Evolutionary conservation across 2,113 vertebrate genomes (phyloP), one percentile per base, ranked within the genome.

Genomic region (Sebastes schlegelii): DNA sequence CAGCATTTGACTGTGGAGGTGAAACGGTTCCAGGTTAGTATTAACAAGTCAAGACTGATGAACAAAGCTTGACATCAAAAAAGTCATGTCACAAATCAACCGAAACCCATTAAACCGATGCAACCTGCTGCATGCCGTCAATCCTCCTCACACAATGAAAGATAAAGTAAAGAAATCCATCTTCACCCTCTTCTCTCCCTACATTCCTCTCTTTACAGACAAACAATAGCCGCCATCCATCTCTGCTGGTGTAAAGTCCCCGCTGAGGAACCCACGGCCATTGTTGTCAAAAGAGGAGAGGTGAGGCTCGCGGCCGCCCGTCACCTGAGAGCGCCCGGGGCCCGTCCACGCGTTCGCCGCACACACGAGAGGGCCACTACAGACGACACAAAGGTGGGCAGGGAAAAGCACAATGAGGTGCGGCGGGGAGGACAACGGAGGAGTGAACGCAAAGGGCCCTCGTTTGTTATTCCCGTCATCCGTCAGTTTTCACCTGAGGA

Each of bases 311-410:
- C 70, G 68, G 87, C 82, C 66, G 65, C 72, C 68, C 51, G 84
- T 92, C 93, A 94, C 93, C 91, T 92, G 92, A 93, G 89, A 87
- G 64, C 16, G 66, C 87, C 89, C 54, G 68, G 57, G 79, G 87
- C 90, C 75, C 58, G 40, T 88, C 83, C 87, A 85, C 70, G 68
- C 64, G 88, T 86, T 87, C 69, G 40, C 82, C 82, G 17, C 83
- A 63, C 9, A 9, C 60, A 90, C 89, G 70, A 77, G 80, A 89
- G 87, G 83, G 79, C 68, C 87, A 84, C 89, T 79, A 91, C 77
- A 86, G 77, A 55, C 4, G 62, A 79, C 69, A 92, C 87, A 91
- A 86, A 83, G 80, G 76, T 51, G 12, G 45, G 73, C 75, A 66
- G 72, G 82, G 80, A 82, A 76, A 84, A 82, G 73, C 72, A 89